These are phyloP conservation scores for Grammomys surdaster DNA, from an alignment of 2,113 vertebrate genomes.

Conservation along the genomic window DNA sequence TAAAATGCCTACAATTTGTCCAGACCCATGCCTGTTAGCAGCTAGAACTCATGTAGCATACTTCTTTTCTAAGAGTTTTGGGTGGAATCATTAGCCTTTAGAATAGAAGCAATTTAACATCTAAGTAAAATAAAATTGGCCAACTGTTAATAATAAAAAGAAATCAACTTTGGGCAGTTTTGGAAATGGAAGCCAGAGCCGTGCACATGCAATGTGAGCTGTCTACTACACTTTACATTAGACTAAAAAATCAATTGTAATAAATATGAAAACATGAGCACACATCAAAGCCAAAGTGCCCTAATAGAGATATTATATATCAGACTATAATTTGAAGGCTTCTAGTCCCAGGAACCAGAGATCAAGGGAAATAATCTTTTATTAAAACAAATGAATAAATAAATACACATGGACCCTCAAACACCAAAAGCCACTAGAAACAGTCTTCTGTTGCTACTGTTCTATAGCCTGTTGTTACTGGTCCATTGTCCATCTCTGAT, in stretches of 20 bases:
- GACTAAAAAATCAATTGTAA: neutral
- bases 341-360: neutral
- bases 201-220: neutral
- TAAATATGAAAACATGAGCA: neutral
- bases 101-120: neutral
- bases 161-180: neutral
- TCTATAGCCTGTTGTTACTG: neutral
- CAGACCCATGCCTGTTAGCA: no score
- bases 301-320: neutral
- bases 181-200: neutral
- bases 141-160: neutral
- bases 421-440: neutral
- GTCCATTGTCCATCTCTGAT: neutral
- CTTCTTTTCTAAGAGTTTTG: neutral
- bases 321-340: fast-evolving
- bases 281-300: neutral
- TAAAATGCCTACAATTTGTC: no score
- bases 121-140: neutral
- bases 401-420: neutral
- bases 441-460: neutral
- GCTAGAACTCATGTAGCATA: neutral
- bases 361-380: neutral
- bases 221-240: neutral
- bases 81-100: neutral
- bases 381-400: neutral